Percentiles rank a stretch among this genome's conserved stretches.
Evolutionary conservation across 2,113 vertebrate genomes (phyloP).

Genomic region (Mustelus asterias): DNA sequence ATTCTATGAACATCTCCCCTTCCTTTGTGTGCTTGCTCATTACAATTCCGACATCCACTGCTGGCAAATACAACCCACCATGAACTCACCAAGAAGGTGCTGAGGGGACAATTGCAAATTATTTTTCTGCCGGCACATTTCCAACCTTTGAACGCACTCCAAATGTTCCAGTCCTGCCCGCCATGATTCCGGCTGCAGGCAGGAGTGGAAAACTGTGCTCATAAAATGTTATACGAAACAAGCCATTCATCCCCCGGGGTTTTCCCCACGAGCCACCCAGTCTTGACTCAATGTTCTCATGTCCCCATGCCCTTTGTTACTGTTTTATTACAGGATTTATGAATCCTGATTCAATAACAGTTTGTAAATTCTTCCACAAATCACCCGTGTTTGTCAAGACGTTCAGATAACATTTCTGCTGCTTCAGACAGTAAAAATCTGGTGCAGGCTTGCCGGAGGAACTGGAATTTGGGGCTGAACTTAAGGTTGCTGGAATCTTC

Average conservation of each 20-base stretch:
- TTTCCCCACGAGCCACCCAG: neutral
- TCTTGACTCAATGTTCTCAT: neutral
- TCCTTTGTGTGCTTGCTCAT: too few species aligned
- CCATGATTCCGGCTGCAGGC: too few species aligned
- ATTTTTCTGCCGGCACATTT: too few species aligned
- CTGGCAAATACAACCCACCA: too few species aligned
- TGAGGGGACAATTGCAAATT: too few species aligned
- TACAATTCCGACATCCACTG: too few species aligned
- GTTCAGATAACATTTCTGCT: neutral
- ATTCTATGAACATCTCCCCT: too few species aligned
- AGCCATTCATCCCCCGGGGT: neutral
- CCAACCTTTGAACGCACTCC: too few species aligned
- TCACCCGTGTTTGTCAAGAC: neutral
- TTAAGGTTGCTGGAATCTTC: neutral
- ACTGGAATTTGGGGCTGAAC: neutral
- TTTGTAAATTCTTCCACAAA: neutral
- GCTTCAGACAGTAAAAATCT: neutral
- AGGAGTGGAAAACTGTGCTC: too few species aligned
- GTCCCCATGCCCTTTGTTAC: neutral
- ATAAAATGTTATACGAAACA: neutral
- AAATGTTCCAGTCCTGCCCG: too few species aligned
- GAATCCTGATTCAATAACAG: neutral
- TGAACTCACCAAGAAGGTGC: too few species aligned
- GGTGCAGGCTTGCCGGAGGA: neutral
- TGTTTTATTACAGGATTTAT: neutral